These are phyloP conservation scores for Limenitis camilla DNA, from an alignment of 2,888 invertebrate genomes.

Conservation along the genomic window DNA sequence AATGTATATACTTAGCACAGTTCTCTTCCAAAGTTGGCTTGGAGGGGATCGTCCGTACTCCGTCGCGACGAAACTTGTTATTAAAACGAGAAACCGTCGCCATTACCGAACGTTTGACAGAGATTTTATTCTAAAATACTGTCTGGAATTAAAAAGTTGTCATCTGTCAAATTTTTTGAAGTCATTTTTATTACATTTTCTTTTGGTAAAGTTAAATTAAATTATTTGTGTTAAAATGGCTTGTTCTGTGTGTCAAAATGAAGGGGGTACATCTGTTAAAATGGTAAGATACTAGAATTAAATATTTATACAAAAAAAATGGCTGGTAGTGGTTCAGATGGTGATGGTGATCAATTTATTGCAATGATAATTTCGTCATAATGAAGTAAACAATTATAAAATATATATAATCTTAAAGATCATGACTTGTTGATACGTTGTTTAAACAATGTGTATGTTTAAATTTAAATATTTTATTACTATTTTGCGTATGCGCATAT, in stretches of 20 bases:
- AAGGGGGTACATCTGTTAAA: slow-evolving; percentile 41
- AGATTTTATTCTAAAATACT: too few species aligned
- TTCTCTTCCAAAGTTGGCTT: not conserved
- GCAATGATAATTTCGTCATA: too few species aligned
- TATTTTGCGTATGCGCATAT: too few species aligned
- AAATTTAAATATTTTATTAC: too few species aligned
- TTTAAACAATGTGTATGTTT: too few species aligned
- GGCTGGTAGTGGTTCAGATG: not conserved
- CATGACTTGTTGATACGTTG: too few species aligned
- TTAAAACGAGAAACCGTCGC: not conserved
- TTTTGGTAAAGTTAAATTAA: slow-evolving; percentile 20
- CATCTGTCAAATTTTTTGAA: not conserved
- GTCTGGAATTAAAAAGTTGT: slow-evolving; percentile 1
- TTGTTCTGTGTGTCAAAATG: slow-evolving; percentile 45
- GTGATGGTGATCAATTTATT: not conserved
- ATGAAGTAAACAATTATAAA: too few species aligned
- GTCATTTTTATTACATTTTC: slow-evolving; percentile 5
- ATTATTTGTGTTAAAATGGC: slow-evolving; percentile 36
- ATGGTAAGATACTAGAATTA: slow-evolving; percentile 40
- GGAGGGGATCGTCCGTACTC: slow-evolving; percentile 8
- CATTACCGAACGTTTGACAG: not conserved
- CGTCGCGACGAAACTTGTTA: slow-evolving; percentile 8
- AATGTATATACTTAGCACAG: not conserved
- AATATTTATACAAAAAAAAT: not conserved
- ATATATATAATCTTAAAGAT: too few species aligned